Percentiles rank a stretch among this genome's conserved stretches.
phyloP scores from a whole-genome alignment of 2,888 invertebrate genomes.

The Aspidiotus destructor region DNA sequence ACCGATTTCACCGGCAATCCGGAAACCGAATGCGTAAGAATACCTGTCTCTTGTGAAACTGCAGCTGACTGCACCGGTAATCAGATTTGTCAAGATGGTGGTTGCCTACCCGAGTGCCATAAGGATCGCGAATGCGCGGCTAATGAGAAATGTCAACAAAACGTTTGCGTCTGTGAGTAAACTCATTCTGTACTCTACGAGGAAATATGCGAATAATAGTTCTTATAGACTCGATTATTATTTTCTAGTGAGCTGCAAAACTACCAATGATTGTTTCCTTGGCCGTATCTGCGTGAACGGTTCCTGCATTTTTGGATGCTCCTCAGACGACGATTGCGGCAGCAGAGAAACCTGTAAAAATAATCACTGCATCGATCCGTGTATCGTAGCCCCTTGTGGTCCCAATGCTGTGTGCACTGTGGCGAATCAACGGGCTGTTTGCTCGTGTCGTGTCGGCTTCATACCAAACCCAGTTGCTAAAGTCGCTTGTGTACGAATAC shows the following conservation, averaged over 20 bases:
- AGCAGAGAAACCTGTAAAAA: conserved; percentile 70
- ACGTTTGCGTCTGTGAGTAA: conserved; percentile 66
- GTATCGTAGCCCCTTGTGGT: conserved; percentile 67
- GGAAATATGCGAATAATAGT: background rate
- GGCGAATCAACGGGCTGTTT: conserved; percentile 68
- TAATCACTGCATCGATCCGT: conserved; percentile 72
- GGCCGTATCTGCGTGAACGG: conserved; percentile 81
- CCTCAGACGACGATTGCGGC: conserved; percentile 77
- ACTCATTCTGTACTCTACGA: no score
- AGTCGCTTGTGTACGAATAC: conserved; percentile 74
- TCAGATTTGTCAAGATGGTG: conserved; percentile 66
- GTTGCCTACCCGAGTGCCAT: conserved; percentile 67
- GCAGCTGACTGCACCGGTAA: conserved; percentile 61
- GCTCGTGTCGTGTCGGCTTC: conserved; percentile 66
- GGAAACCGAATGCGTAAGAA: conserved; percentile 71
- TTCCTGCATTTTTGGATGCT: conserved; percentile 77
- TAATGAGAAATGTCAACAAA: conserved; percentile 77
- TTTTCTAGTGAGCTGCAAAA: conserved; percentile 66
- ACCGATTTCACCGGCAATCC: conserved; percentile 76
- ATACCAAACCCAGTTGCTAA: conserved; percentile 75
- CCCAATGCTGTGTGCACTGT: conserved; percentile 74
- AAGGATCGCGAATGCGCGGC: conserved; percentile 73
- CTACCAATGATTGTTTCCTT: conserved; percentile 84
- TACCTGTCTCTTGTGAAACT: conserved; percentile 64
- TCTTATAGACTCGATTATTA: background rate